A percentile compares a stretch with the other conserved stretches of the same genome.
Evolutionary conservation across 2,888 invertebrate species (phyloP).

Genomic region (Apodemia mormo): DNA sequence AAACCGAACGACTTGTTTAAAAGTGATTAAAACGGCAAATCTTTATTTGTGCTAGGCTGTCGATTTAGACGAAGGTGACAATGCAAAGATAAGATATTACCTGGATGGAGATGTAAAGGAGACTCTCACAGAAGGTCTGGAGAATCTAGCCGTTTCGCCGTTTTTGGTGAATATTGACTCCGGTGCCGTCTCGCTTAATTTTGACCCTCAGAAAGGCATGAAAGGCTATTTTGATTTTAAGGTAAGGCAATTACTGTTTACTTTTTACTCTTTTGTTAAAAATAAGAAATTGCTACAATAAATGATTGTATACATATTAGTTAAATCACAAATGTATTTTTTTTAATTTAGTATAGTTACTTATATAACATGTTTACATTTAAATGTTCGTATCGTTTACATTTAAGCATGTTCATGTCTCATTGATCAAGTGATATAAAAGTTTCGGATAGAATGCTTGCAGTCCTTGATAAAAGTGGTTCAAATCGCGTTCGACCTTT

Average conservation of each 20-base stretch:
- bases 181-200: conserved; percentile 93
- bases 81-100: conserved; percentile 89
- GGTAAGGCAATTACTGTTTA: conserved; percentile 61
- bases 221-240: conserved; percentile 97
- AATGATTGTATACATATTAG: too few species aligned
- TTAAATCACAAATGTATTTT: too few species aligned
- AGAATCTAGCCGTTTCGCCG: conserved; percentile 89
- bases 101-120: conserved; percentile 90
- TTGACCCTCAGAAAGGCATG: conserved; percentile 98
- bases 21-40: not conserved
- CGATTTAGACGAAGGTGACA: conserved; percentile 88
- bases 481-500: too few species aligned
- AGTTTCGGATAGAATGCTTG: too few species aligned
- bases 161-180: conserved; percentile 92
- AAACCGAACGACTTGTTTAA: too few species aligned
- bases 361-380: too few species aligned
- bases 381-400: too few species aligned
- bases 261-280: not conserved
- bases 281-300: not conserved
- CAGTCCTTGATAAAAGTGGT: too few species aligned
- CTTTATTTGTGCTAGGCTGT: conserved; percentile 77
- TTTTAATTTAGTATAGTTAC: too few species aligned
- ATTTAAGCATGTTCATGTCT: too few species aligned
- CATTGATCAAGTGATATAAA: too few species aligned
- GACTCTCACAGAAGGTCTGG: conserved; percentile 92